Evolutionary conservation across 1,140 invertebrate species (phyloP).

Genomic region (Lucilia sericata): DNA sequence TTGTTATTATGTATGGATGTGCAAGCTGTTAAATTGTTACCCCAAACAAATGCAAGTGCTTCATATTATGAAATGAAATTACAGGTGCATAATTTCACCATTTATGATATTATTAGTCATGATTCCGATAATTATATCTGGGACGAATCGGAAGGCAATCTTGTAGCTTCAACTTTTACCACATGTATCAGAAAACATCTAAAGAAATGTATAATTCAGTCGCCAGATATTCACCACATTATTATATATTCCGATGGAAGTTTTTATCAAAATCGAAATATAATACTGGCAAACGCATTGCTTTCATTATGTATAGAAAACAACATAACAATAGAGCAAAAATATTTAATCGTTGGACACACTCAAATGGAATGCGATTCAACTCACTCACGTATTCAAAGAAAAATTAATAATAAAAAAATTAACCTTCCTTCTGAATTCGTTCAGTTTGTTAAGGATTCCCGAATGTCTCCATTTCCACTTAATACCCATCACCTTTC

Average conservation of each 20-base stretch:
- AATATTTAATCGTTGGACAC: too few species aligned
- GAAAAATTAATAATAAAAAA: slow-evolving; percentile 44
- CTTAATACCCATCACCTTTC: slow-evolving; percentile 34
- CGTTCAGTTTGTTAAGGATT: slow-evolving; percentile 38
- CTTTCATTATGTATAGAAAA: too few species aligned
- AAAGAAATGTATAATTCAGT: too few species aligned
- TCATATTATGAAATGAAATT: slow-evolving; percentile 46
- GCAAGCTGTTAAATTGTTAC: slow-evolving; percentile 48
- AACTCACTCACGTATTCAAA: slow-evolving; percentile 45
- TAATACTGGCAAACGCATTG: too few species aligned
- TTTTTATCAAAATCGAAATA: too few species aligned
- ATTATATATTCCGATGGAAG: slow-evolving; percentile 41
- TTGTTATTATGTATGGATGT: slow-evolving; percentile 39
- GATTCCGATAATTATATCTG: slow-evolving; percentile 66
- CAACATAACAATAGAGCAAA: too few species aligned
- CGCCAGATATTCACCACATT: neutral
- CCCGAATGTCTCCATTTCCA: slow-evolving; percentile 33
- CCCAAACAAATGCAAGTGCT: slow-evolving; percentile 15
- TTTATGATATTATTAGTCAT: slow-evolving; percentile 49
- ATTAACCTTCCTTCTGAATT: slow-evolving; percentile 36
- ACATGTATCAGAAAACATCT: too few species aligned
- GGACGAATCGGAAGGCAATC: slow-evolving; percentile 65
- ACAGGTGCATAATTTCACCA: slow-evolving; percentile 45
- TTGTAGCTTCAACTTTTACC: slow-evolving; percentile 66
- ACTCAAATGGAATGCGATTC: too few species aligned